Evolutionary conservation across 2,797 vertebrate genomes (phyloP).

Genomic region (Alexandromys oeconomus): DNA sequence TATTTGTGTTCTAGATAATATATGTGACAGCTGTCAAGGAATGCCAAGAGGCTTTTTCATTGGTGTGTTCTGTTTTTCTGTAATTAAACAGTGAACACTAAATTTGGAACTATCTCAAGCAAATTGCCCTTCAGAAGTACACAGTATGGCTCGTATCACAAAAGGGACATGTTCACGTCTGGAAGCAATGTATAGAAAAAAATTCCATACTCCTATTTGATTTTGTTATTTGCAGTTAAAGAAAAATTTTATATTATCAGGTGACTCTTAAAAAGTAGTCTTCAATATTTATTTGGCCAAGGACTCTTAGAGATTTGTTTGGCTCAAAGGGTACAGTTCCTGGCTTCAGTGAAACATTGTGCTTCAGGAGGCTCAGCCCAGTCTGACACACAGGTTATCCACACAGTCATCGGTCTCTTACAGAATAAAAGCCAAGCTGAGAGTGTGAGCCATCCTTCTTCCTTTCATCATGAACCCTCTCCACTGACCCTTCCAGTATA

Average conservation of each 20-base stretch:
- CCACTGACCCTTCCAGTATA: background rate
- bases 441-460: background rate
- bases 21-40: background rate
- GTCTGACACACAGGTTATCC: background rate
- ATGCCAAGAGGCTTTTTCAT: background rate
- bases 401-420: background rate
- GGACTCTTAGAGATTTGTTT: background rate
- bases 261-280: conserved; percentile 16
- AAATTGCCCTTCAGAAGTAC: background rate
- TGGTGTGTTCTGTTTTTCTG: background rate
- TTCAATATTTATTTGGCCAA: conserved; percentile 14
- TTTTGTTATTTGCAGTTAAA: conserved; percentile 9
- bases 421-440: background rate
- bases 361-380: background rate
- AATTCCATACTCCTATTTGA: background rate
- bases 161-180: background rate
- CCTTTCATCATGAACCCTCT: background rate
- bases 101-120: conserved; percentile 10
- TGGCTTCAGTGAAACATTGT: background rate
- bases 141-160: background rate
- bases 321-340: background rate
- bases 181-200: background rate
- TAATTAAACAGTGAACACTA: conserved; percentile 14
- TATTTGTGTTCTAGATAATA: background rate
- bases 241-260: conserved; percentile 26